Base-by-base conservation (phyloP, 2,113 vertebrate genomes). In the Lophius piscatorius region DNA sequence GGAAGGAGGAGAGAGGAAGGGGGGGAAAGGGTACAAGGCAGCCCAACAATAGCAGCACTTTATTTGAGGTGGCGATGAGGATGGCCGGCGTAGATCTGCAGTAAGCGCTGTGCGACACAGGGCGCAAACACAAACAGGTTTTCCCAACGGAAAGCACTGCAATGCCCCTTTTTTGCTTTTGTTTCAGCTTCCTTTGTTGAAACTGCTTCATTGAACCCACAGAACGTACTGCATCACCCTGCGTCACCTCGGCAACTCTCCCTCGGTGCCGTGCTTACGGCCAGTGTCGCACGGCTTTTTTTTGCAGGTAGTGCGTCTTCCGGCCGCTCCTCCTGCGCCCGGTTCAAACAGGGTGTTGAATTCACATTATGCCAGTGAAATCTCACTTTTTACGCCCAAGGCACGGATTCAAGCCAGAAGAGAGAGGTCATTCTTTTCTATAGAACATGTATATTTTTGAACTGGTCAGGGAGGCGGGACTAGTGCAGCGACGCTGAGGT, bases 381-480 rank as follows among this genome's bases (percentile, higher is more conserved):
- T 75, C 57, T 78, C 76, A 71, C 70, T 73, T 78, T 78, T 58
- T 66, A 77, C 64, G 66, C 74, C 81, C 61, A 57, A 81, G 71
- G 73, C 78, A 63, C 35, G 73, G 80, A 87, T 67, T 63, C 62
- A 83, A 80, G 78, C 84, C 80, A 79, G 73, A 52, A 54, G 60
- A 70, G 67, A 62, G 66, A 64, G 69, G 75, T 67, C 34, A 76
- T 70, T 57, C n/a, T 82, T 90, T 91, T 90, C 78, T 90, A 90
- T 73, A 71, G 66, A 83, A 82, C 69, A 64, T 88, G 86, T 91
- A 88, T 92, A 90, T 92, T 91, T 92, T 91, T 91, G 84, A 92
- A 88, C 77, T 76, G 75, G 72, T 82, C 73, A 73, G 54, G 68
- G 70, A 84, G 62, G 80, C 40, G 7, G 64, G 63, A 75, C 66